phyloP scores from a whole-genome alignment of 1,140 invertebrate genomes.

The Trichonephila inaurata region DNA sequence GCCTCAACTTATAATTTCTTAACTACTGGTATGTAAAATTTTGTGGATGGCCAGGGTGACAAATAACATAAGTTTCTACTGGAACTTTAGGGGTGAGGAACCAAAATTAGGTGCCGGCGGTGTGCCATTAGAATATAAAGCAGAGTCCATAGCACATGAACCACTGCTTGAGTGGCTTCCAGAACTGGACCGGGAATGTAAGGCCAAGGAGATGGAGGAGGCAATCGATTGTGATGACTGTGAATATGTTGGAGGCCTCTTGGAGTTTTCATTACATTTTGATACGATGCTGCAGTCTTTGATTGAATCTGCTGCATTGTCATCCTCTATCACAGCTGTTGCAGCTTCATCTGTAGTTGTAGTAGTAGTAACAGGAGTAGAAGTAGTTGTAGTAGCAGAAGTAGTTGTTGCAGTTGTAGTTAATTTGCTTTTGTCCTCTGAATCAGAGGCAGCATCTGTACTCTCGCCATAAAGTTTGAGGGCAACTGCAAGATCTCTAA shows the following conservation, averaged over 20 bases:
- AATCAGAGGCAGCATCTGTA: conserved; percentile 45
- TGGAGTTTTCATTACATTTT: conserved; percentile 69
- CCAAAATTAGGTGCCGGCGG: conserved; percentile 69
- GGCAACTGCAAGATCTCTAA: conserved; percentile 85
- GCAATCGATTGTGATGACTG: conserved; percentile 72
- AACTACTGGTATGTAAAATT: conserved; percentile 32
- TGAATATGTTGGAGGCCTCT: conserved; percentile 72
- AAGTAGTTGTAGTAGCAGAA: conserved; percentile 37
- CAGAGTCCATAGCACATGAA: conserved; percentile 76
- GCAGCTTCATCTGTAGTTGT: conserved; percentile 58
- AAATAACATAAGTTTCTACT: conserved; percentile 65
- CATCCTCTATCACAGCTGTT: conserved; percentile 75
- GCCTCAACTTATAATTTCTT: conserved; percentile 1
- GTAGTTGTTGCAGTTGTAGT: conserved; percentile 6
- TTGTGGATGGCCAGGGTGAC: conserved; percentile 73
- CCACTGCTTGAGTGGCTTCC: conserved; percentile 72
- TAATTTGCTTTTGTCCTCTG: conserved; percentile 63
- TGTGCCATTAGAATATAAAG: conserved; percentile 70
- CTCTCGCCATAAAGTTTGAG: conserved; percentile 76
- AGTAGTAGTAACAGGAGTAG: neutral
- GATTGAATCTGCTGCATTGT: conserved; percentile 66
- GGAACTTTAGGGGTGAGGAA: conserved; percentile 76
- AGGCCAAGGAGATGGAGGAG: conserved; percentile 76
- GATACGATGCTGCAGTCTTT: conserved; percentile 71
- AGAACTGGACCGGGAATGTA: conserved; percentile 76